Evolutionary conservation across 2,113 vertebrate genomes (phyloP), one percentile per base, ranked within the genome.

Genomic region (Pseudorasbora parva): DNA sequence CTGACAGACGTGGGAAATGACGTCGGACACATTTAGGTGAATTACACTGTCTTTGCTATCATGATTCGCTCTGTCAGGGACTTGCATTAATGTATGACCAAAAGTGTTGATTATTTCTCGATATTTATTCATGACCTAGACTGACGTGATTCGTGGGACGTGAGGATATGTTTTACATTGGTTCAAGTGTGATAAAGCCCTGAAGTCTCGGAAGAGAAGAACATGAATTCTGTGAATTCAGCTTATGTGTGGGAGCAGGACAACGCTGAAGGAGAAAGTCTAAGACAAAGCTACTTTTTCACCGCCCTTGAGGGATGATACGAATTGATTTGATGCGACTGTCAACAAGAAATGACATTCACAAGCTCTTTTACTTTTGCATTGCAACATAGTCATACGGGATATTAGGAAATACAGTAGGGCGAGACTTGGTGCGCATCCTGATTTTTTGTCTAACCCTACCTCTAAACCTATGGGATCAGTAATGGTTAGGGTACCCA

Each of bases 181-280:
- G 49, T 33, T 56, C 17, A 41, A 15, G 51, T 8, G 27, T 57
- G 51, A 76, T 11, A 19, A 37, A 27, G 5, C 30, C 51, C 74
- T 57, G 17, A 54, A n/a, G 74, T 57, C 10, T 41, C 30, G 5
- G 37, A 19, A 25, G 30, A 43, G 12, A 43, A 25, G 21, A 17
- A 78, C 41, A 25, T 68, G 75, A 85, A 87, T 87, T 85, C 83
- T 85, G 83, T 85, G 83, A 87, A 87, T 87, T 87, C 86, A 14
- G 57, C 41, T 72, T 1, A 10, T 6, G 12, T 14, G 11, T 0
- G 41, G n/a, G 10, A 47, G 5, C 69, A 25, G 68, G n/a, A 72
- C 68, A 45, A 25, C 68, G 25, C 21, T 45, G n/a, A 12, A 72
- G n/a, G 68, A 72, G 68, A 23, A 43, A n/a, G 5, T 43, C 19